These are phyloP conservation scores for Rallus limicola DNA, from an alignment of 2,113 vertebrate genomes.

Conservation along the genomic window DNA sequence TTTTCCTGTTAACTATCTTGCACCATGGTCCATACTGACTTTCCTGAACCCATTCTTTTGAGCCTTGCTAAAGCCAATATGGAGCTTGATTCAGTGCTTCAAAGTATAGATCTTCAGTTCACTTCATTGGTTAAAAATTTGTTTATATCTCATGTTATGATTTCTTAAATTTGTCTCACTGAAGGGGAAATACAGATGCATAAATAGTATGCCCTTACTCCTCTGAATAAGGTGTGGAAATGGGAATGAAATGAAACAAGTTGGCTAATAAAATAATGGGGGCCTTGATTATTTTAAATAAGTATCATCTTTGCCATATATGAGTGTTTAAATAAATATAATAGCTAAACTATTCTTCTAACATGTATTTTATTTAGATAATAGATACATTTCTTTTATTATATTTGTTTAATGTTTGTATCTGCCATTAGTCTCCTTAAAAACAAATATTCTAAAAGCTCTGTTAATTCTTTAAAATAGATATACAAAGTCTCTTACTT, in stretches of 20 bases:
- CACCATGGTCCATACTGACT: background rate
- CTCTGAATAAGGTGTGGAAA: background rate
- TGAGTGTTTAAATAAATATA: background rate
- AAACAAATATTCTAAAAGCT: background rate
- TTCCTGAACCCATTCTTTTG: background rate
- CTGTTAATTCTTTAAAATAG: conserved; percentile 9
- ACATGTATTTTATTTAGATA: background rate
- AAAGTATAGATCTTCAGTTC: background rate
- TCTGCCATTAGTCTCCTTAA: background rate
- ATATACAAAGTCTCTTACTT: background rate
- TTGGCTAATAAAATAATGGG: background rate
- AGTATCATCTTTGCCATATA: background rate
- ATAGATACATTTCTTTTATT: background rate
- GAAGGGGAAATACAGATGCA: background rate
- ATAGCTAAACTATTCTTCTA: background rate
- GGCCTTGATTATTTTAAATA: background rate
- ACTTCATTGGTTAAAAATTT: background rate
- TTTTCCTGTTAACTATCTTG: background rate
- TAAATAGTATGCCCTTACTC: background rate
- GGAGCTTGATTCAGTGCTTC: background rate
- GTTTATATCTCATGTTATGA: background rate
- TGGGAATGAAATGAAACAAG: background rate
- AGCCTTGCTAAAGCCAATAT: background rate
- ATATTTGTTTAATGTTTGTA: background rate
- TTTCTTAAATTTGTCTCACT: background rate